Percentiles rank a stretch among this genome's conserved stretches.
phyloP scores from a whole-genome alignment of 2,797 vertebrate species.

The Ctenosaura bakeri region DNA sequence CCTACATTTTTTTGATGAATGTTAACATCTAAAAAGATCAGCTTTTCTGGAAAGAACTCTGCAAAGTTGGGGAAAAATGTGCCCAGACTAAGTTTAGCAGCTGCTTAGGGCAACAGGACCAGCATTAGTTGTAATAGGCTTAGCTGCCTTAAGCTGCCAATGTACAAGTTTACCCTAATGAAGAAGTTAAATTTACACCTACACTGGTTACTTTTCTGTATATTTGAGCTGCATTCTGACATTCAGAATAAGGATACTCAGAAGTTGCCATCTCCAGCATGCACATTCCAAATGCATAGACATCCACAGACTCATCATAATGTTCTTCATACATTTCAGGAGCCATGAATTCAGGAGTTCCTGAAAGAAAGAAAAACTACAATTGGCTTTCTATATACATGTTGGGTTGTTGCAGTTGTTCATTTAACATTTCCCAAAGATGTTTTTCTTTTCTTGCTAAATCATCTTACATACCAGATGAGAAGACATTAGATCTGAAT shows the following conservation, averaged over 20 bases:
- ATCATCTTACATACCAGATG: neutral
- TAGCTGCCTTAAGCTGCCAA: constrained; percentile 31
- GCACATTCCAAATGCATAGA: constrained; percentile 98
- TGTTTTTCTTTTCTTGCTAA: neutral
- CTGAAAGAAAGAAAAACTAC: constrained; percentile 57
- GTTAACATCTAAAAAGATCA: constrained; percentile 21
- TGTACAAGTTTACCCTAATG: constrained; percentile 45
- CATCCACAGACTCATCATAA: constrained; percentile 97
- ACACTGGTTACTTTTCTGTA: constrained; percentile 99
- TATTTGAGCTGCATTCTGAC: constrained; percentile 97
- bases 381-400: neutral
- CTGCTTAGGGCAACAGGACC: constrained; percentile 22
- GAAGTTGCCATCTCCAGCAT: constrained; percentile 98
- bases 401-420: neutral
- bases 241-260: constrained; percentile 97
- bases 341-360: constrained; percentile 86
- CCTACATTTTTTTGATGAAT: neutral
- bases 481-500: neutral
- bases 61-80: neutral
- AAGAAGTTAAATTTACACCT: constrained; percentile 74
- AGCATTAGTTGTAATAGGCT: constrained; percentile 36
- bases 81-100: neutral
- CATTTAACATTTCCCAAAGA: neutral
- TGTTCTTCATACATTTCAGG: constrained; percentile 97
- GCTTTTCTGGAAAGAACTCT: neutral